Conservation (phyloP, 1,140 invertebrate species). For the Sesamia nonagrioides region DNA sequence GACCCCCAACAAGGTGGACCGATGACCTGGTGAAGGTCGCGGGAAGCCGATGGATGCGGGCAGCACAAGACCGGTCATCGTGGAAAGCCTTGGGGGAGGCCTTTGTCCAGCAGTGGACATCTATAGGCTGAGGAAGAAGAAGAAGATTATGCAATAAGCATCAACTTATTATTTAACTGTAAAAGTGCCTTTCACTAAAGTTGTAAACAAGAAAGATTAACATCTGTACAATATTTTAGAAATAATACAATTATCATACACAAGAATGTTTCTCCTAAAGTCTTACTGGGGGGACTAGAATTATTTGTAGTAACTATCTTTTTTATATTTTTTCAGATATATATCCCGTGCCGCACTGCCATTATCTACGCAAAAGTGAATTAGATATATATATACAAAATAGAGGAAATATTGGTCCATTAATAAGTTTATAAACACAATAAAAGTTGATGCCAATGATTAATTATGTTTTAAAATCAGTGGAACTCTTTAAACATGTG, state of each 20-base stretch:
- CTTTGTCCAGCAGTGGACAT: no score
- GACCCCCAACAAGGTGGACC: no score
- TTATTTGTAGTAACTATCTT: conserved; percentile 85
- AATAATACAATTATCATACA: neutral
- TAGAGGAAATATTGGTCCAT: conserved; percentile 51
- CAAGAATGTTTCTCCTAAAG: no score
- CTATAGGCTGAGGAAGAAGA: no score
- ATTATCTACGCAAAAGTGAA: conserved; percentile 88
- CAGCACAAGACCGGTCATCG: no score
- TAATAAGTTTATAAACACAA: conserved; percentile 67
- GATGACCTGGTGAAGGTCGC: no score
- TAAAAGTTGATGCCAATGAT: conserved; percentile 25
- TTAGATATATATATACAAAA: conserved; percentile 56
- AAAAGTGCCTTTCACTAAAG: no score
- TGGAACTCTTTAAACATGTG: conserved; percentile 32
- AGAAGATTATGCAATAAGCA: neutral
- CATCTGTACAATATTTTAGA: no score
- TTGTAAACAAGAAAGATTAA: neutral
- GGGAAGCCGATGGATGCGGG: no score
- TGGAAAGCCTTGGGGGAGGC: no score
- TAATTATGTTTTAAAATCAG: conserved; percentile 18
- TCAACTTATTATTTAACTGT: neutral
- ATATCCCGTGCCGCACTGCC: conserved; percentile 91
- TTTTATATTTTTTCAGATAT: conserved; percentile 93
- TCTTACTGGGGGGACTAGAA: neutral